Evolutionary conservation across 1,140 invertebrate genomes (phyloP).

Genomic region (Mizuhopecten yessoensis): DNA sequence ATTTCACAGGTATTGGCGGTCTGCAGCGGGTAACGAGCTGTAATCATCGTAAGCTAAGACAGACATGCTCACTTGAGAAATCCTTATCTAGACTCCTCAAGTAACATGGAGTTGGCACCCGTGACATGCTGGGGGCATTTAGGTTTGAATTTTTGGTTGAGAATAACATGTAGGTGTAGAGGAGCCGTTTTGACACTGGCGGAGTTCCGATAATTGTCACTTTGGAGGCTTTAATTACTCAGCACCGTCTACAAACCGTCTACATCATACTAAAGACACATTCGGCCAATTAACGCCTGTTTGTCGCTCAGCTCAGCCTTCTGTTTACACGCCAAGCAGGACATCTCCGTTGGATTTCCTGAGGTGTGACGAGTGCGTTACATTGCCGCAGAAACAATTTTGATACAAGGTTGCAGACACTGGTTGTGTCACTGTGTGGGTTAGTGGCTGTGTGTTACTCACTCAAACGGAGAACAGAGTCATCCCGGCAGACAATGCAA

Average conservation of each 20-base stretch:
- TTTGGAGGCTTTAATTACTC: background rate
- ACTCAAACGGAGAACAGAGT: background rate
- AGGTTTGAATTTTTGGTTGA: background rate
- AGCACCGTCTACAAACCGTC: background rate
- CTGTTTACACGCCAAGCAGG: background rate
- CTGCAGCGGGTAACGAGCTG: background rate
- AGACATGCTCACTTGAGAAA: background rate
- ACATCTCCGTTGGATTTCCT: too few species aligned
- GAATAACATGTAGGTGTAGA: background rate
- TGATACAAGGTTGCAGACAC: too few species aligned
- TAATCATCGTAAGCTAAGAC: background rate
- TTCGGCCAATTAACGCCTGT: background rate
- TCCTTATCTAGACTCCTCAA: background rate
- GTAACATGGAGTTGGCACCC: background rate
- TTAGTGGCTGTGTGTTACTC: background rate
- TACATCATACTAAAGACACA: background rate
- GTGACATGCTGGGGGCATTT: background rate
- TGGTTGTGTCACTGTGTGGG: too few species aligned
- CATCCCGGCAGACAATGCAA: background rate
- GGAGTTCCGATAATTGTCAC: background rate
- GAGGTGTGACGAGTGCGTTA: too few species aligned
- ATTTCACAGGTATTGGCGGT: background rate
- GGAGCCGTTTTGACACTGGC: background rate
- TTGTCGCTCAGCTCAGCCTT: background rate
- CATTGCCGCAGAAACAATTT: too few species aligned